Conservation (phyloP, 2,888 invertebrate genomes). For the Cantharis lateralis region DNA sequence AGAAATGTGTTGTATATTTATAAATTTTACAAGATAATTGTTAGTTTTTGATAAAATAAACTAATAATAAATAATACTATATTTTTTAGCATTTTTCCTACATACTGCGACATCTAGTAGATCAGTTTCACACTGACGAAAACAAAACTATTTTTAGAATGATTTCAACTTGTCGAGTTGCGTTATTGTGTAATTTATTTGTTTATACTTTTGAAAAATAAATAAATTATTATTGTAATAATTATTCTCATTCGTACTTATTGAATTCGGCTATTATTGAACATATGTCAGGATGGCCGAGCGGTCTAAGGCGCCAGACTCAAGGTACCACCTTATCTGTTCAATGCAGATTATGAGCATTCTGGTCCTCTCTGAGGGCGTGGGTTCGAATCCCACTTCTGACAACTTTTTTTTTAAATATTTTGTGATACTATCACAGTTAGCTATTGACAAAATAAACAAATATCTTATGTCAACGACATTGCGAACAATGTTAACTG, state of each 20-base stretch:
- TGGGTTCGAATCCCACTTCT: slow-evolving; percentile 55
- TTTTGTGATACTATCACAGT: background rate
- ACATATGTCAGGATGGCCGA: slow-evolving; percentile 79
- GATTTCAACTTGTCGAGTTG: background rate
- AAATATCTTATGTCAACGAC: background rate
- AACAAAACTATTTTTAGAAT: background rate
- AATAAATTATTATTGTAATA: background rate
- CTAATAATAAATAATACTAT: background rate
- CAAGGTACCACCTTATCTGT: slow-evolving; percentile 57
- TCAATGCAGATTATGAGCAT: slow-evolving; percentile 55
- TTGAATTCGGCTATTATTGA: background rate
- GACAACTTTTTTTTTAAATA: slow-evolving; percentile 36
- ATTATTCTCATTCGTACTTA: background rate
- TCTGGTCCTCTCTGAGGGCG: slow-evolving; percentile 58
- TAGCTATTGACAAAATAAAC: background rate
- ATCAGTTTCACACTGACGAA: background rate
- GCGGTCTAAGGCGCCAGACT: slow-evolving; percentile 87
- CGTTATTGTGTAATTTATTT: background rate
- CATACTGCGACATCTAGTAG: background rate
- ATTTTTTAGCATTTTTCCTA: background rate
- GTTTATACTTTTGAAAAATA: background rate
- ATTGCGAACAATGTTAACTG: too few relatives aligned
- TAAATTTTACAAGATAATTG: background rate
- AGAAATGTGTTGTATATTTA: background rate
- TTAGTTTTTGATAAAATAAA: too few relatives aligned